Evolutionary conservation across 1,140 invertebrate genomes (phyloP).

Genomic region (Danaus melanippus): DNA sequence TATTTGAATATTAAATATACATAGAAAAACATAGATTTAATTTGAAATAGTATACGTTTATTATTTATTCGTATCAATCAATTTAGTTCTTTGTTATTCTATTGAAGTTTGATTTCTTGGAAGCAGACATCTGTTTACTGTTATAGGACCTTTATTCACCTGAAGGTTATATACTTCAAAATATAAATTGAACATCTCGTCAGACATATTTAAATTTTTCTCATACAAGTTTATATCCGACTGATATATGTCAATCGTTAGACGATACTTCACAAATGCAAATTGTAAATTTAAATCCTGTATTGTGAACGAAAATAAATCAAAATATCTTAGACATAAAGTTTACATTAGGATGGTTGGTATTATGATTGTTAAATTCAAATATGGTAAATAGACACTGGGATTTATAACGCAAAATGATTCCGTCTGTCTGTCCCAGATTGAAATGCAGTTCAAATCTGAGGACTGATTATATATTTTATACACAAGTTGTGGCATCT

Average conservation of each 20-base stretch:
- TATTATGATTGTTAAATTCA: constrained; percentile 29
- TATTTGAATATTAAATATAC: too few species aligned
- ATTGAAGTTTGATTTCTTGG: too few species aligned
- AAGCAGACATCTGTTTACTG: too few species aligned
- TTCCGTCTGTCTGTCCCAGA: constrained; percentile 33
- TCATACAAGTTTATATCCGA: constrained; percentile 23
- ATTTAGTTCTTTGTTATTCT: too few species aligned
- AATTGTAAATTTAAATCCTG: constrained; percentile 36
- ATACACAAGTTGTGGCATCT: constrained; percentile 10
- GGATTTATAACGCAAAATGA: constrained; percentile 46
- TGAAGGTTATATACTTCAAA: background rate
- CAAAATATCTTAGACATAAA: background rate
- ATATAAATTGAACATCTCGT: constrained; percentile 10
- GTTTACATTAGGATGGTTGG: constrained; percentile 1
- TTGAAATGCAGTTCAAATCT: constrained; percentile 34
- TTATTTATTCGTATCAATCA: too few species aligned
- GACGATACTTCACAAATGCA: constrained; percentile 27
- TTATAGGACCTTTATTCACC: too few species aligned
- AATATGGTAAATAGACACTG: constrained; percentile 37
- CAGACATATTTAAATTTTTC: constrained; percentile 17
- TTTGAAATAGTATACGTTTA: too few species aligned
- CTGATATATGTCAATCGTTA: constrained; percentile 42
- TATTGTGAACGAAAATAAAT: background rate
- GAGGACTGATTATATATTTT: constrained; percentile 29
- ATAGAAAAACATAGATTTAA: too few species aligned